Evolutionary conservation across 2,113 vertebrate species (phyloP), one percentile per base, ranked within the genome.

Genomic region (Phrynocephalus versicolor): DNA sequence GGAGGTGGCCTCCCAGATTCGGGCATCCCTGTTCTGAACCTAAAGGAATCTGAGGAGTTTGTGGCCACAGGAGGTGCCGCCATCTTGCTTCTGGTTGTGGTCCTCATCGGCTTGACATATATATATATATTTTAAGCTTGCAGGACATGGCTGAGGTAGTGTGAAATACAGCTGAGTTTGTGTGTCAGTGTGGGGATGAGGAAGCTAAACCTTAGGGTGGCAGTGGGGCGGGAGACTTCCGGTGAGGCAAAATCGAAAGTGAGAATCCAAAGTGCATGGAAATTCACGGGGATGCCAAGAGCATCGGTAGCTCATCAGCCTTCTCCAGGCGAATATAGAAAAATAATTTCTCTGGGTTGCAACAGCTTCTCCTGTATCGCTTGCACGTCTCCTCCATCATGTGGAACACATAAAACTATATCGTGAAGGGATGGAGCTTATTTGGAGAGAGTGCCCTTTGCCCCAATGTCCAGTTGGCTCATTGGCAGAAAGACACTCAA

Each of bases 61-160:
- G 0, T 6, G 67, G 75, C 0, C 0, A 81, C 70, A 67, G 64
- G 76, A 62, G 85, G 67, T 35, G 64, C 9, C 0, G 35, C 87
- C 83, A 73, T 72, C 82, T 60, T 41, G 45, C 2, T 0, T 71
- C 23, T 41, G 79, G 57, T 0, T 0, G n/a, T 7, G 58, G 30
- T 27, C 65, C 62, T 85, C 76, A 8, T 65, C 0, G 83, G 85
- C 91, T 35, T 64, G 75, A 79, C 57, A 1, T 85, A 1, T 78
- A n/a, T n/a, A n/a, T n/a, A n/a, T n/a, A n/a, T n/a, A n/a, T 19
- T 58, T 57, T 4, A 35, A 82, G 84, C 77, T 88, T 23, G 76
- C 88, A 82, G 92, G 90, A 89, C 83, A 51, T 1, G 57, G 79
- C 39, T 3, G 45, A 87, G 93, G 91, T 41, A 77, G 88, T 60